Percentiles rank a stretch among this genome's conserved stretches.
Evolutionary conservation across 2,113 vertebrate genomes (phyloP).

Genomic region (Tachysurus vachellii): DNA sequence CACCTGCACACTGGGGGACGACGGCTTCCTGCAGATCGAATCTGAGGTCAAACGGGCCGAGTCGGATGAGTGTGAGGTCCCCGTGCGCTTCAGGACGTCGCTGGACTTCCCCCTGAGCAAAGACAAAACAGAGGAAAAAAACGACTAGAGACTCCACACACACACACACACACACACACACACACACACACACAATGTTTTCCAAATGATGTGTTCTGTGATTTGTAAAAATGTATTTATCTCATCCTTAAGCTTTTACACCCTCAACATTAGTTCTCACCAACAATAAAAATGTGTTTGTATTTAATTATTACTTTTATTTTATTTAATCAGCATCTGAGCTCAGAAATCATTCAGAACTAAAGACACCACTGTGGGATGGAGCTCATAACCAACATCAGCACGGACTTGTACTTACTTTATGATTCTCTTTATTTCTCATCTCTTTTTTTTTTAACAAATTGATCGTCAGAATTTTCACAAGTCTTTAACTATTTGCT

Average conservation of each 20-base stretch:
- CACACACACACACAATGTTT: not conserved
- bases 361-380: not conserved
- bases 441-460: not conserved
- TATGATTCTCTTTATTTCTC: not conserved
- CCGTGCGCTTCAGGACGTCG: conserved; percentile 66
- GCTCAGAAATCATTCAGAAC: not conserved
- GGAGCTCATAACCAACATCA: not conserved
- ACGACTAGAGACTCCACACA: conserved; percentile 15
- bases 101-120: conserved; percentile 70
- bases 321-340: not conserved
- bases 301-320: not conserved
- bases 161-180: conserved; percentile 10
- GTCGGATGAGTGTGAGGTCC: conserved; percentile 55
- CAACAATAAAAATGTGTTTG: not conserved
- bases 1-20: conserved; percentile 70
- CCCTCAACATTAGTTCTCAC: not conserved
- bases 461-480: no score
- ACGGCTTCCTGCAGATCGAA: conserved; percentile 69
- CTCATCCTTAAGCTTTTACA: not conserved
- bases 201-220: not conserved
- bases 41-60: conserved; percentile 52
- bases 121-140: conserved; percentile 40
- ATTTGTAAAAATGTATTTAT: not conserved
- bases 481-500: no score
- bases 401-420: not conserved